Base-by-base conservation (phyloP, 2,797 vertebrate genomes). In the Pantherophis vulpinus region DNA sequence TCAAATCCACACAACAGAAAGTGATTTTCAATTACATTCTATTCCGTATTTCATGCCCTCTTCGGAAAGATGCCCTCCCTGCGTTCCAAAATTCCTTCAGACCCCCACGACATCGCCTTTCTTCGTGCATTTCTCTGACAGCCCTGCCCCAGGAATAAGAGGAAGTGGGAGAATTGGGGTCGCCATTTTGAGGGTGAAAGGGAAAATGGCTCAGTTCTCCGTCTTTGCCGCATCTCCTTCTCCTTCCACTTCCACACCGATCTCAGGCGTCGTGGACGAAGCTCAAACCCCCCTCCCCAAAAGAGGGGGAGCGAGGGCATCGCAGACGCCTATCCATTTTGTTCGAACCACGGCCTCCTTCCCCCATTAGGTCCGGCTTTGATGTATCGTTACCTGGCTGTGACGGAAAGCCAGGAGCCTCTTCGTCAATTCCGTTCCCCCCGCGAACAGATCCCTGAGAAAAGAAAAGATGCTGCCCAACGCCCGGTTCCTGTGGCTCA, bases 181-280 rank as follows among this genome's bases (percentile, higher is more conserved):
- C 96, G 95, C 97, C 96, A 96, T 97, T 97, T 96, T 96, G 96
- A 96, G 95, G 90, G 59, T 66, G 92, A 88, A 91, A 93, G 83
- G 93, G 95, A 27, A 42, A 79, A 90, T 10, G 86, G 61, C 25
- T 29, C 42, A n/a, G 58, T 54, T 16, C 29, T 11, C 42, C 5
- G 18, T 4, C 0, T 4, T 14, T 14, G 2, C 8, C 60, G 1
- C 18, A 20, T 42, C 51, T 32, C 23, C 61, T 56, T 42, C 51
- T 32, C 23, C 61, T 56, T 79, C 87, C 32, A 14, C 60, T 27
- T 54, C 47, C 86, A 55, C n/a, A 27, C 23, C 2, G 12, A 83
- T 27, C 9, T n/a, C 16, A 27, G 42, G 27, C 42, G 23, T 47
- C 7, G 55, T 88, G 1, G 66, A 3, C 87, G 42, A 37, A 10